These are phyloP conservation scores for Sitta europaea DNA, from an alignment of 2,113 vertebrate species.

Conservation along the genomic window DNA sequence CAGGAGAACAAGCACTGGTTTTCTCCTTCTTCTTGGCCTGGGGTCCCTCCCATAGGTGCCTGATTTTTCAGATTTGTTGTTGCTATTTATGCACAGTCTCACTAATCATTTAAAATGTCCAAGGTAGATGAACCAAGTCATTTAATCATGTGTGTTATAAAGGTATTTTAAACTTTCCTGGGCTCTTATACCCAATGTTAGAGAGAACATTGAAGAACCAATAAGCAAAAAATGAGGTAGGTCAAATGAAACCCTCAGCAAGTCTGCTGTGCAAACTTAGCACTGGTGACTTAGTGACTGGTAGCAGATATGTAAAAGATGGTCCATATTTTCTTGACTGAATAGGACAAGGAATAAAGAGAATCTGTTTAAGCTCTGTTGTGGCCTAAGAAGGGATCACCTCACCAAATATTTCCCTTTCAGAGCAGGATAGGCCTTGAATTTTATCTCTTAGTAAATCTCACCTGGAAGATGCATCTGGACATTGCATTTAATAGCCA, in stretches of 20 bases:
- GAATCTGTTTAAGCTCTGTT: background rate
- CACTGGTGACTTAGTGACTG: background rate
- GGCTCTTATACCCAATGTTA: background rate
- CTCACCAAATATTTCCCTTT: background rate
- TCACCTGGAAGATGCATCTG: background rate
- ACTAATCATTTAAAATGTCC: background rate
- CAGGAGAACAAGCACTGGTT: accelerated
- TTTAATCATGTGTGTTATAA: background rate
- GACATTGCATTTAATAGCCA: background rate
- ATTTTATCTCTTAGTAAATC: background rate
- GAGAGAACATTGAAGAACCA: accelerated
- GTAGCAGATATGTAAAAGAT: background rate
- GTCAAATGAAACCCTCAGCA: background rate
- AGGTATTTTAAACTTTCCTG: background rate
- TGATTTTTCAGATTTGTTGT: background rate
- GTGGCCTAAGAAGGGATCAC: background rate
- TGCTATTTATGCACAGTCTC: background rate
- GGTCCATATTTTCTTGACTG: background rate
- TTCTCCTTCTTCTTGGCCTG: background rate
- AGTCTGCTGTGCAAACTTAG: background rate
- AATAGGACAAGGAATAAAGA: background rate
- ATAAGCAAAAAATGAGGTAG: background rate
- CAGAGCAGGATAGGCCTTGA: background rate
- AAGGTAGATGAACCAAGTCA: background rate
- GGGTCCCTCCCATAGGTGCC: background rate